Base-by-base conservation (phyloP, 1,140 invertebrate species). In the Chrysoperla carnea region DNA sequence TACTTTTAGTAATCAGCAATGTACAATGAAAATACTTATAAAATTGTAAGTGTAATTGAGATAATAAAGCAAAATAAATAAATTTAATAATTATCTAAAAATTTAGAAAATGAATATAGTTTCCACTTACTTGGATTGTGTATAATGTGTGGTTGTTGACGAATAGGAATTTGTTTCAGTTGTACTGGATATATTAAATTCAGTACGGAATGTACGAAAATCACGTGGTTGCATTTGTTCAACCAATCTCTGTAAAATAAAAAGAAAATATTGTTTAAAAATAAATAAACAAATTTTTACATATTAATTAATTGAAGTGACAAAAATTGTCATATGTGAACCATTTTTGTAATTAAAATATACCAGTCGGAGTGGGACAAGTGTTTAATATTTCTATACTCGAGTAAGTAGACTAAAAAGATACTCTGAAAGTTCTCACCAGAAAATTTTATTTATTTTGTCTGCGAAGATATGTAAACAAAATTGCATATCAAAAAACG, bases 131-230 rank as follows among this genome's bases (percentile, higher is more conserved):
- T 73, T 68, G 37, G 61, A 61, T 41, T 64, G 17, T 23, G 17
- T 23, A 23, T 23, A 23, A 46, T 71, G 67, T 6, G 67, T 69
- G 4, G 73, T 73, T 6, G 73, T 71, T 2, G 71, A 70, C 52
- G 69, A 75, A 1, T 56, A 55, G 33, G 55, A 52, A 8, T 67
- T 67, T 37, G 73, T 70, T 52, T 79, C 75, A 40, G 74, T 72
- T 49, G 60, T 62, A 40, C 69, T 71, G 47, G 73, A 72, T 52
- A 77, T 70, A 56, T 77, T 81, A 64, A 83, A 81, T 61, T 84
- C 81, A 23, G 78, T 80, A 48, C 79, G 71, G 69, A 82, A 84
- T 13, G 79, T 83, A 50, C 72, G 67, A 43, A 80, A 70, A 44
- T 75, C 75, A 48, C 73, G 70, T 50, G 79, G 78, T 59, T 79